These are phyloP conservation scores for Cynaeus angustus DNA, from an alignment of 2,888 invertebrate genomes.

Conservation along the genomic window DNA sequence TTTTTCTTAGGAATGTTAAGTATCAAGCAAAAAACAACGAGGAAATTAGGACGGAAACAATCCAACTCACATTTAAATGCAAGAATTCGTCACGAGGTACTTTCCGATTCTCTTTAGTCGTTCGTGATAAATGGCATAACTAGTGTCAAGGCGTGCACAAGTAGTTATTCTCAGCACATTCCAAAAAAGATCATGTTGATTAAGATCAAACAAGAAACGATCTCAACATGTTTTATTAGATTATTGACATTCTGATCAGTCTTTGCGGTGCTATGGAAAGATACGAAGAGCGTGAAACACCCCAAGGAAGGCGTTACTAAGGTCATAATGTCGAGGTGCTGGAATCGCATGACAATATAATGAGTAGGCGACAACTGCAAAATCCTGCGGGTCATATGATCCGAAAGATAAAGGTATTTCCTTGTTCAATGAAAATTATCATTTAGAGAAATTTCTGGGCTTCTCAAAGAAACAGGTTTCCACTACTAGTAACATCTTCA, in stretches of 20 bases:
- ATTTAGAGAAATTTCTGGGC: neutral
- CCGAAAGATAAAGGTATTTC: neutral
- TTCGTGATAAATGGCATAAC: no score
- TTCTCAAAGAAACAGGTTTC: no score
- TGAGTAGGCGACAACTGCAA: slow-evolving; percentile 20
- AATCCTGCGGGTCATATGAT: neutral
- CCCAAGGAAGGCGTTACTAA: slow-evolving; percentile 7
- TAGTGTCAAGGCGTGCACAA: no score
- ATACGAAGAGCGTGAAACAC: slow-evolving; percentile 14
- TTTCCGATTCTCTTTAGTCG: no score
- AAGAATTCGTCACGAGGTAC: no score
- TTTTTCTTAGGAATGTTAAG: slow-evolving; percentile 17
- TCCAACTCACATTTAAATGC: no score
- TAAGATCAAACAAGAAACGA: slow-evolving; percentile 6
- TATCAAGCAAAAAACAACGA: neutral
- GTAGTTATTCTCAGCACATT: no score
- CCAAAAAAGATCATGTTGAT: neutral
- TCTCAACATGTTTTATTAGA: slow-evolving; percentile 12
- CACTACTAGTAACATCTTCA: no score
- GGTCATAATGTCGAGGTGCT: slow-evolving; percentile 13
- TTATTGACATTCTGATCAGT: slow-evolving; percentile 14
- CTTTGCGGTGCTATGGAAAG: neutral
- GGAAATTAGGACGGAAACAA: neutral
- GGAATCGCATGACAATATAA: slow-evolving; percentile 8
- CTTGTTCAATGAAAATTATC: neutral